Evolutionary conservation across 1,140 invertebrate species (phyloP), one percentile per base, ranked within the genome.

Genomic region (Drosophila saltans): DNA sequence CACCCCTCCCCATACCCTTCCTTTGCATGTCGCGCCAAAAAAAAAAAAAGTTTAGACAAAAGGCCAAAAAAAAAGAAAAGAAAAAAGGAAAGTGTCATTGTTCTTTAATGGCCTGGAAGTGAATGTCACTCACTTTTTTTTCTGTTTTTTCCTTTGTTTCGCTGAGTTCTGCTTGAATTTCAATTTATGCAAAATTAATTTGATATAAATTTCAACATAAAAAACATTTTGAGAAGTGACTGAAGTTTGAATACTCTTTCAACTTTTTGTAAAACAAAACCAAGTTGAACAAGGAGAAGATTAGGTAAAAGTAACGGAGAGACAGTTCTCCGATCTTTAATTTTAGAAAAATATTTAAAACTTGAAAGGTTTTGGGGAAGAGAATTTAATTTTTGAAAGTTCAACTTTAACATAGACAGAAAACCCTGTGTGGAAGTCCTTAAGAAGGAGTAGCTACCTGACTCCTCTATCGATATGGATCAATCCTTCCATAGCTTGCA

Each of bases 61-160:
- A 52, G 45, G 45, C 45, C 45, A 24, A 52, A 52, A 66, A 41
- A 5, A 41, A 7, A 24, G 69, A 69, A 45, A 68, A 36, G 6
- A 36, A 36, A 30, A 66, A 41, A 7, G 40, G 69, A 69, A 45
- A 68, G 65, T 76, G 70, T 72, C 74, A 73, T 73, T 76, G 70
- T 68, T 69, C 55, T 60, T 75, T 72, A 72, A 76, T 76, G 74
- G 74, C 65, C 70, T 76, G 74, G 65, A 76, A 76, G 70, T 68
- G 61, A 76, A 75, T 72, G 69, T 64, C 73, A 75, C 72, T 65
- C 59, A 60, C 8, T 10, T 26, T 11, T 40, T 11, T 11, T 40
- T 10, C 10, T 11, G 1, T 40, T 11, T 11, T 40, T 52, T 24
- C 21, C 8, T 16, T 67, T 72, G 58, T 67, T 5, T 45, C 72